These are phyloP conservation scores for Ctenodactylus gundi DNA, from an alignment of 2,113 vertebrate species.

Conservation along the genomic window DNA sequence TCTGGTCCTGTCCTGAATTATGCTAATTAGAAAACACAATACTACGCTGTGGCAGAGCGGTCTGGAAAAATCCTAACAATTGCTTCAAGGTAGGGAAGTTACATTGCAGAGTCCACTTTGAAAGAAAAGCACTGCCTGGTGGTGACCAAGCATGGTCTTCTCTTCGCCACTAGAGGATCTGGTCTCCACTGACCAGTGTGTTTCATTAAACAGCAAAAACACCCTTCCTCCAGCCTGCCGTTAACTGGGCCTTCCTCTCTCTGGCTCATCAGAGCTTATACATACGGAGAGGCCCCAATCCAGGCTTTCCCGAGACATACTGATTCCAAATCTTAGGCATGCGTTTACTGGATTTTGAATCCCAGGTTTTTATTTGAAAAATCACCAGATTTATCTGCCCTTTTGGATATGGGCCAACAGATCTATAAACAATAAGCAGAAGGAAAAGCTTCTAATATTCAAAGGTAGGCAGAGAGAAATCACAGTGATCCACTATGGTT, in stretches of 20 bases:
- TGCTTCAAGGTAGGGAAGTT: conserved; percentile 34
- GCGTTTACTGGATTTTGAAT: background rate
- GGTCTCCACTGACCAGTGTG: background rate
- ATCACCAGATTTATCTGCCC: background rate
- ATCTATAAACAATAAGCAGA: background rate
- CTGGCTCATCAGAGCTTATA: background rate
- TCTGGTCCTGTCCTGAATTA: conserved; percentile 68
- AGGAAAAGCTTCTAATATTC: background rate
- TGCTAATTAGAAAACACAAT: conserved; percentile 61
- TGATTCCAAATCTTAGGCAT: background rate
- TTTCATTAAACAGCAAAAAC: conserved; percentile 23
- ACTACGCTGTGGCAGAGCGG: conserved; percentile 23
- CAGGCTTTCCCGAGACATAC: background rate
- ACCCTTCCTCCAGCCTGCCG: background rate
- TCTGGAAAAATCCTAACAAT: conserved; percentile 43
- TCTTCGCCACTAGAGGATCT: background rate
- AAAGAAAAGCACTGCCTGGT: background rate
- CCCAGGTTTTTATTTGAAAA: conserved; percentile 14
- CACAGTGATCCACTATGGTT: background rate
- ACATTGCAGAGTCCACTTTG: background rate
- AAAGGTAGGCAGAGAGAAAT: background rate
- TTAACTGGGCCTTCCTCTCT: background rate
- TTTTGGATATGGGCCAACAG: background rate
- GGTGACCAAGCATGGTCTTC: background rate
- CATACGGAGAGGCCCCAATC: background rate